A percentile compares a stretch with the other conserved stretches of the same genome.
phyloP scores from a whole-genome alignment of 2,113 vertebrate genomes.

The Atrichornis clamosus region DNA sequence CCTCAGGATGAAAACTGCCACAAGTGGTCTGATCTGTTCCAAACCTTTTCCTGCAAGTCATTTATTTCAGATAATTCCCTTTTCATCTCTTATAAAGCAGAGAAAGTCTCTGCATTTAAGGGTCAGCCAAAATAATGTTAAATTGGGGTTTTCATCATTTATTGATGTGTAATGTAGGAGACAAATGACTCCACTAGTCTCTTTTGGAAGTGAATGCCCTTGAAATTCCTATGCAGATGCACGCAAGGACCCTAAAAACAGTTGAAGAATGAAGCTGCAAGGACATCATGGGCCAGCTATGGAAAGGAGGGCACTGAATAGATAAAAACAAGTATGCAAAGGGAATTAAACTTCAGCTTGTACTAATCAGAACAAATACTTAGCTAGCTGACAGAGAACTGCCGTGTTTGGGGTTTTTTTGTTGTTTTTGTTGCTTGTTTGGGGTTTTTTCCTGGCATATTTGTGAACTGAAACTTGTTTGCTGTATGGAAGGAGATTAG shows the following conservation, averaged over 20 bases:
- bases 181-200: neutral
- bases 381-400: neutral
- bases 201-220: neutral
- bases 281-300: neutral
- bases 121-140: constrained; percentile 2
- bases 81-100: neutral
- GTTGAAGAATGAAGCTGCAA: neutral
- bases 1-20: constrained; percentile 1
- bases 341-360: neutral
- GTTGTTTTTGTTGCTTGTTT: neutral
- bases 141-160: neutral
- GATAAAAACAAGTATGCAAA: neutral
- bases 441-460: neutral
- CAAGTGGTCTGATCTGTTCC: neutral
- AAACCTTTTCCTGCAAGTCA: constrained; percentile 10
- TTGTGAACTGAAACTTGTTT: neutral
- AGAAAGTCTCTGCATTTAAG: neutral
- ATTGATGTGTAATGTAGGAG: neutral
- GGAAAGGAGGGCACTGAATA: neutral
- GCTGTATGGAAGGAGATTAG: neutral
- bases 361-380: neutral
- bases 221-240: neutral
- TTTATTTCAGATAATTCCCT: constrained; percentile 16
- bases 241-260: neutral
- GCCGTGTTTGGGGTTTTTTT: neutral